Evolutionary conservation across 1,140 invertebrate species (phyloP), one percentile per base, ranked within the genome.

Genomic region (Rhopalosiphum maidis): DNA sequence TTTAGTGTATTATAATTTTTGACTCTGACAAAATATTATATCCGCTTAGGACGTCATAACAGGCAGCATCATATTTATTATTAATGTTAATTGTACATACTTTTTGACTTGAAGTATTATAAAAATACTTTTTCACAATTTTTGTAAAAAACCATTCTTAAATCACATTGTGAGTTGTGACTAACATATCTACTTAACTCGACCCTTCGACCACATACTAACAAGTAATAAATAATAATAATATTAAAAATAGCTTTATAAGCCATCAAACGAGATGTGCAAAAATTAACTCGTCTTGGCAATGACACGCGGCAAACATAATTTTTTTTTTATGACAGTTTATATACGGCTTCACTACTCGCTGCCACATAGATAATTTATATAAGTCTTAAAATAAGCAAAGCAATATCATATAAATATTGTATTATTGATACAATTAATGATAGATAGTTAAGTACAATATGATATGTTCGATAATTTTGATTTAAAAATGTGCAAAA

Each of bases 241-340:
- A 11, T 46, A 89, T 89, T 89, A 89, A 89, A 89, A 89, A 89
- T 89, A 89, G 48, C 21, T 8, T 37, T 89, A 54, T 23, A 88
- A 51, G n/a, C n/a, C 87, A 23, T 89, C n/a, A 51, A 51, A 89
- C n/a, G 48, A 89, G 48, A 35, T 54, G 87, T 54, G 87, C 87
- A 89, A 89, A 89, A 89, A 89, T 54, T 51, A 51, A 51, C 48
- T 88, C 21, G 48, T 89, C 48, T 89, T 89, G 87, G 87, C 87
- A 88, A 8, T 88, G 46, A 87, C 86, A 22, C 18, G 30, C 46
- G 43, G 46, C 30, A 22, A n/a, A 9, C 23, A 86, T 30, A 46
- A 9, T n/a, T n/a, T n/a, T n/a, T n/a, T n/a, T 87, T 87, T 87
- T 46, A 87, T 37, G 85, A 48, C 43, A 48, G 41, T 87, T 87